A percentile compares a stretch with the other conserved stretches of the same genome.
phyloP scores from a whole-genome alignment of 2,113 vertebrate genomes.

The Pomatorhinus ruficollis region DNA sequence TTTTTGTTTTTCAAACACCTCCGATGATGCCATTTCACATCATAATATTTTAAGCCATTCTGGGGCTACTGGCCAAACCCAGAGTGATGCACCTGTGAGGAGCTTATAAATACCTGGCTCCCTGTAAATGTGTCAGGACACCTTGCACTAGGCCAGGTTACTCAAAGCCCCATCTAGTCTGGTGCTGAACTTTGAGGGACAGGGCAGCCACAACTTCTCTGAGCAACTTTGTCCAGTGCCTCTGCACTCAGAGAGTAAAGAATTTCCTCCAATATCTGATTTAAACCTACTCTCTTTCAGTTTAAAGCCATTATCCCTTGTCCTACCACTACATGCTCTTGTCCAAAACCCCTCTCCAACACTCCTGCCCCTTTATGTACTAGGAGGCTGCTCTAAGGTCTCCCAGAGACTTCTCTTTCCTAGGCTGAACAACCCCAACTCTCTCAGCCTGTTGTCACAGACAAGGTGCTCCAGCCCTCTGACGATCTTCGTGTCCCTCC shows the following conservation, averaged over 20 bases:
- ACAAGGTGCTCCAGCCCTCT: not conserved
- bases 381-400: not conserved
- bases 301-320: not conserved
- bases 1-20: not conserved
- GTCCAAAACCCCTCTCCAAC: not conserved
- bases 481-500: not conserved
- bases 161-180: not conserved
- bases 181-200: not conserved
- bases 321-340: not conserved
- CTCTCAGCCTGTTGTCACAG: not conserved
- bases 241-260: not conserved
- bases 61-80: not conserved
- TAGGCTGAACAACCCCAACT: not conserved
- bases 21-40: not conserved
- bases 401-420: not conserved
- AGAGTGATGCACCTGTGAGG: not conserved
- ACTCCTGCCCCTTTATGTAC: not conserved
- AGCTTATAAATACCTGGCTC: no score
- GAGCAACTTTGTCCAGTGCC: not conserved
- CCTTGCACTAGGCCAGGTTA: not conserved
- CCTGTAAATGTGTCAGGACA: no score
- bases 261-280: not conserved
- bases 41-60: not conserved
- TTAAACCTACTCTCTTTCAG: not conserved
- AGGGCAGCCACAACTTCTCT: not conserved